Conservation (phyloP, 2,797 vertebrate species). For the Cacajao melanocephalus region DNA sequence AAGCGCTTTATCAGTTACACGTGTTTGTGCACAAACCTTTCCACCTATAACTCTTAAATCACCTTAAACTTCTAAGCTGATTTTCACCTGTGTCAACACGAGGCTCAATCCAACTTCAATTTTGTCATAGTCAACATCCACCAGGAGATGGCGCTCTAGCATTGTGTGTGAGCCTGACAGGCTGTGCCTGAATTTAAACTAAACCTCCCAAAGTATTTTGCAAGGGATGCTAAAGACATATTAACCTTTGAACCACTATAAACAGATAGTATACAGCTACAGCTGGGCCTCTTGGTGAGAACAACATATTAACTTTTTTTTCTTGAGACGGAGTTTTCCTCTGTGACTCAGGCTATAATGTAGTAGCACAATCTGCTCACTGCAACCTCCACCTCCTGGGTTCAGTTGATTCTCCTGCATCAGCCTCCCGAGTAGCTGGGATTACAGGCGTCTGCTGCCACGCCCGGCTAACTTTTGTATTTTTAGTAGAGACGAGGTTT, state of each 20-base stretch:
- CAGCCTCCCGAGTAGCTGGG: no score
- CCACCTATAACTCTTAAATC: background rate
- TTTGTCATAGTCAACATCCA: background rate
- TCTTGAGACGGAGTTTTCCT: no score
- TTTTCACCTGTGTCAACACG: background rate
- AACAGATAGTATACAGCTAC: background rate
- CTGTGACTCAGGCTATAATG: no score
- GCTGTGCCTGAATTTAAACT: background rate
- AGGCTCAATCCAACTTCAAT: background rate
- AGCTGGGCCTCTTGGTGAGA: background rate
- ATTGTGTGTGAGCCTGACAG: background rate
- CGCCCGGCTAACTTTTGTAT: no score
- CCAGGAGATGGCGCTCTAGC: constrained; percentile 35
- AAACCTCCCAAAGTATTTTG: background rate
- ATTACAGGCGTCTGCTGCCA: no score
- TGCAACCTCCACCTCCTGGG: no score
- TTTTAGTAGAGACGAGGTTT: no score
- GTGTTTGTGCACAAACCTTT: background rate
- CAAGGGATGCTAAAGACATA: background rate
- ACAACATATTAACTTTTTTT: background rate
- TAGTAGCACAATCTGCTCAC: no score
- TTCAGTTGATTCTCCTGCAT: no score
- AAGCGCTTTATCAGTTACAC: background rate
- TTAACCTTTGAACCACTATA: background rate
- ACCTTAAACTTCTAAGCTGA: no score